These are phyloP conservation scores for Sebastes vulpes DNA, from an alignment of 2,797 vertebrate genomes.

Conservation along the genomic window DNA sequence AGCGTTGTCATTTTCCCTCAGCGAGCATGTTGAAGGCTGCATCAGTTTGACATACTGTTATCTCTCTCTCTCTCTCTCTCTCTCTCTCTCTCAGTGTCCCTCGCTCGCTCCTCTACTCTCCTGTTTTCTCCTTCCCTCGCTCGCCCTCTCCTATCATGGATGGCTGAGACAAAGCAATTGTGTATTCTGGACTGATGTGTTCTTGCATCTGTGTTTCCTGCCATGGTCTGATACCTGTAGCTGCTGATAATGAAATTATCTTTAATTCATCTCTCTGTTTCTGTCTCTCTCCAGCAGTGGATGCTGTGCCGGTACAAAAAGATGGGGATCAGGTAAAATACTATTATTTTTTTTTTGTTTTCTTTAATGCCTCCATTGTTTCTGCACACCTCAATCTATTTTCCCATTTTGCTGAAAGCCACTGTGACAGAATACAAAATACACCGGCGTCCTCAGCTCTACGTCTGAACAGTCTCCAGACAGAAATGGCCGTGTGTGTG, in stretches of 20 bases:
- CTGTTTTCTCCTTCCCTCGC: background rate
- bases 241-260: constrained; percentile 7
- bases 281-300: constrained; percentile 84
- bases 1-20: constrained; percentile 53
- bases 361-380: background rate
- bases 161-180: background rate
- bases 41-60: constrained; percentile 46
- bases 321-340: constrained; percentile 94
- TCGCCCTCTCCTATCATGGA: background rate
- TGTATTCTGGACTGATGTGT: constrained; percentile 4
- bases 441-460: constrained; percentile 8
- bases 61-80: background rate
- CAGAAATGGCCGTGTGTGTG: too few species aligned
- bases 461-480: background rate
- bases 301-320: constrained; percentile 94
- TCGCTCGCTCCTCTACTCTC: constrained; percentile 5
- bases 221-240: constrained; percentile 11
- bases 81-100: background rate
- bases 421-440: constrained; percentile 16
- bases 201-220: background rate
- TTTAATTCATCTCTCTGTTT: constrained; percentile 31
- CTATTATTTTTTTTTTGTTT: background rate
- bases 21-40: constrained; percentile 47
- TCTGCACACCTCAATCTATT: constrained; percentile 22
- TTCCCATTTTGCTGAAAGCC: constrained; percentile 26